Evolutionary conservation across 2,797 vertebrate genomes (phyloP), one percentile per base, ranked within the genome.

Genomic region (Oreortyx pictus): DNA sequence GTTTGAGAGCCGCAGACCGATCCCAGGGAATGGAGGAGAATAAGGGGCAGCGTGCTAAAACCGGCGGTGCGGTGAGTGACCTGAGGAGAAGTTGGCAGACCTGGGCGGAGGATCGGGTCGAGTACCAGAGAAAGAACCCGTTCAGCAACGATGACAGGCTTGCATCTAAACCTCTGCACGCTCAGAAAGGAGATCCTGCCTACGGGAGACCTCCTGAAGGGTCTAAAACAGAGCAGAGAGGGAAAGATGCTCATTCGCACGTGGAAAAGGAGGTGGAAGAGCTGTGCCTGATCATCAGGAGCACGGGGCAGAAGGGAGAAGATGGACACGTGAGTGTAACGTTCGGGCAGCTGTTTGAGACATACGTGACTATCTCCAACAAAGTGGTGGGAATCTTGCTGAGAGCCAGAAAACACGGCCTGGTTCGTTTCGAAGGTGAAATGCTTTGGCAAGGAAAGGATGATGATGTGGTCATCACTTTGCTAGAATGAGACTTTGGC

Each of bases 401-500:
- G 44, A 97, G 98, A 68, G 99, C 98, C 19, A 98, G 99, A 72
- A 99, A 98, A 87, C 98, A 99, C 5, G 97, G 98, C 27, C 97
- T 98, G 91, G 97, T 99, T 74, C 96, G 97, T 66, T 99, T 99
- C 94, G 97, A 99, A 78, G 98, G 99, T 56, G 99, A 99, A 97
- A 99, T 99, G 98, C 97, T 99, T 82, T 99, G 98, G 99, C 99
- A 99, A 97, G 98, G 98, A 90, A 98, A 98, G 96, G 98, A 99
- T 94, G 97, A 99, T 92, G 93, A 95, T 6, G 97, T 98, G 35
- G 43, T 98, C 78, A 98, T 99, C 89, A 98, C 97, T 82, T 96
- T 99, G 90, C 79, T 98, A 66, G 89, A 97, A 17, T 98, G 94
- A 96, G 52, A 70, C 73, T 81, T 56, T 82, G 56, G 64, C 64